Conservation (phyloP, 1,140 invertebrate genomes). For the Lepidurus packardi region DNA sequence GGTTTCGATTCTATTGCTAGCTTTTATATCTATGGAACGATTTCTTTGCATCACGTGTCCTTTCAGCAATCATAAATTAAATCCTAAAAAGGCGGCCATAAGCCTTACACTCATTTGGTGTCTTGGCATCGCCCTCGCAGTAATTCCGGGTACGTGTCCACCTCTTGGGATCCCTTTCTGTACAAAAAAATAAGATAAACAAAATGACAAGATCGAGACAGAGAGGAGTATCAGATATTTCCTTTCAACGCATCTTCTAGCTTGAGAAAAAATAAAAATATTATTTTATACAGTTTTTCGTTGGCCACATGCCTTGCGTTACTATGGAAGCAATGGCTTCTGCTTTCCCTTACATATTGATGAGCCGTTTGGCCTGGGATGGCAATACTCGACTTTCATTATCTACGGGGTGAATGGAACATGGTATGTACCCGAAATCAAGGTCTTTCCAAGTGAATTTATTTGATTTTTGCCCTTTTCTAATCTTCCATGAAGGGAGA, state of each 20-base stretch:
- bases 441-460: not conserved
- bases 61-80: constrained; percentile 55
- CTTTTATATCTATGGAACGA: constrained; percentile 69
- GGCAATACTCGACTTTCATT: constrained; percentile 68
- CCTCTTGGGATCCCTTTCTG: too few species aligned
- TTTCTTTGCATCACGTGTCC: constrained; percentile 64
- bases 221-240: not conserved
- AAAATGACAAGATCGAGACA: not conserved
- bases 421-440: constrained; percentile 45
- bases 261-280: not conserved
- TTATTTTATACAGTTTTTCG: constrained; percentile 49
- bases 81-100: constrained; percentile 50
- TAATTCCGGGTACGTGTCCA: constrained; percentile 53
- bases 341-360: constrained; percentile 69
- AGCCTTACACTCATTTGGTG: constrained; percentile 58
- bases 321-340: constrained; percentile 64
- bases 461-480: too few species aligned
- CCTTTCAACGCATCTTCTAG: not conserved
- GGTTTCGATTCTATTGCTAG: constrained; percentile 66
- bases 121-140: constrained; percentile 55
- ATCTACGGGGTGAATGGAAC: constrained; percentile 62
- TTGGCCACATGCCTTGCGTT: constrained; percentile 57
- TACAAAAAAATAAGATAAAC: not conserved
- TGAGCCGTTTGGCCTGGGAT: constrained; percentile 61
- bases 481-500: too few species aligned